These are phyloP conservation scores for Mimumesa dahlbomi DNA, from an alignment of 2,888 invertebrate genomes.

Conservation along the genomic window DNA sequence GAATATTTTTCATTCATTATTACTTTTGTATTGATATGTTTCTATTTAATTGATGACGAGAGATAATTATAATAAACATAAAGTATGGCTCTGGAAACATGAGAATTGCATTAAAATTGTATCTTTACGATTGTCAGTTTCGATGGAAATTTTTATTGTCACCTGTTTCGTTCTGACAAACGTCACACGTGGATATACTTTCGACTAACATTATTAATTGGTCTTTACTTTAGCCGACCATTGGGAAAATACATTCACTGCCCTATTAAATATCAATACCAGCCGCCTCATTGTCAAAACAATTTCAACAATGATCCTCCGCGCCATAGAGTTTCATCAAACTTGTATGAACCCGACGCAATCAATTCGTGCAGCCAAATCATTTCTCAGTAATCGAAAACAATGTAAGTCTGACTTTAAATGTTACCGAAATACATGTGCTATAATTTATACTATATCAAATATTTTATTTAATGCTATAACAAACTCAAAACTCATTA, in stretches of 20 bases:
- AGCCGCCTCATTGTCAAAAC: conserved; percentile 35
- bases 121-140: neutral
- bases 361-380: conserved; percentile 23
- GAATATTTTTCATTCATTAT: too few species aligned
- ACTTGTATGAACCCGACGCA: conserved; percentile 18
- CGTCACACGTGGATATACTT: neutral
- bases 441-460: too few species aligned
- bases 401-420: conserved; percentile 11
- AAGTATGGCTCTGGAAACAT: neutral
- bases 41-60: too few species aligned
- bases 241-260: conserved; percentile 3
- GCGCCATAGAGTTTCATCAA: conserved; percentile 22
- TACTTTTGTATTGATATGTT: too few species aligned
- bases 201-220: conserved; percentile 10
- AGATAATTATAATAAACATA: too few species aligned
- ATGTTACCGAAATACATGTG: conserved; percentile 7
- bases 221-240: neutral
- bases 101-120: neutral
- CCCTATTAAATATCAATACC: conserved; percentile 35
- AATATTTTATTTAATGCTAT: too few species aligned
- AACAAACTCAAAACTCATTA: too few species aligned
- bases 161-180: neutral
- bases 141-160: neutral
- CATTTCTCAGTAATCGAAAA: conserved; percentile 11
- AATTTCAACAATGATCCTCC: conserved; percentile 24